A percentile compares a stretch with the other conserved stretches of the same genome.
These are phyloP conservation scores for Nettapus auritus DNA, from an alignment of 2,113 vertebrate species.

Conservation along the genomic window DNA sequence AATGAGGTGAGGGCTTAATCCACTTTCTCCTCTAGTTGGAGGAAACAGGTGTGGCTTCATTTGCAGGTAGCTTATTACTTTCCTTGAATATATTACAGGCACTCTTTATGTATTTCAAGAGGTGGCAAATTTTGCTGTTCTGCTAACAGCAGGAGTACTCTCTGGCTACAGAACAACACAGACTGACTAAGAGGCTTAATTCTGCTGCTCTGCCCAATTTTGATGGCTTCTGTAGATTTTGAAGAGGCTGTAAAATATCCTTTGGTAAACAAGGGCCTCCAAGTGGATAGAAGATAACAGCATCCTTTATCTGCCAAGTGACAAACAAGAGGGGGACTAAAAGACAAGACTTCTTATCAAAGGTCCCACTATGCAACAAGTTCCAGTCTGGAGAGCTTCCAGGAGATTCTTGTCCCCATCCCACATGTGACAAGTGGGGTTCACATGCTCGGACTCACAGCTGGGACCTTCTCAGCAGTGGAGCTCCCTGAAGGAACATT, in stretches of 20 bases:
- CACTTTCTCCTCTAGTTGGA: slow-evolving; percentile 3
- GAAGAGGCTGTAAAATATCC: not conserved
- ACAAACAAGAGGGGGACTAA: not conserved
- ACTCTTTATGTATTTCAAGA: not conserved
- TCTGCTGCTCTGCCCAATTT: not conserved
- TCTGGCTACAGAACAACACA: not conserved
- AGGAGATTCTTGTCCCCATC: not conserved
- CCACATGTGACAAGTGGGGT: not conserved
- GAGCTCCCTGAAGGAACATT: not conserved
- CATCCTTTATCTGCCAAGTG: not conserved
- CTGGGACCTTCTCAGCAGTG: not conserved
- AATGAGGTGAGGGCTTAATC: not conserved
- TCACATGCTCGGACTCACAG: accelerated
- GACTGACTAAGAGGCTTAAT: not conserved
- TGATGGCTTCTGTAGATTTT: not conserved
- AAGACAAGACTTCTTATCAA: not conserved
- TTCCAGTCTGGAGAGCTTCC: not conserved
- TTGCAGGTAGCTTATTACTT: slow-evolving; percentile 38
- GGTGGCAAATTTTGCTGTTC: not conserved
- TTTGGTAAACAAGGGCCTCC: not conserved
- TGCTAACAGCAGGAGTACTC: not conserved
- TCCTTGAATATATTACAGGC: not conserved
- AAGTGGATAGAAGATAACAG: not conserved
- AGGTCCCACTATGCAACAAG: not conserved
- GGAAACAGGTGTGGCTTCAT: slow-evolving; percentile 33